These are phyloP conservation scores for Eupithecia subfuscata DNA, from an alignment of 2,888 invertebrate species.

Conservation along the genomic window DNA sequence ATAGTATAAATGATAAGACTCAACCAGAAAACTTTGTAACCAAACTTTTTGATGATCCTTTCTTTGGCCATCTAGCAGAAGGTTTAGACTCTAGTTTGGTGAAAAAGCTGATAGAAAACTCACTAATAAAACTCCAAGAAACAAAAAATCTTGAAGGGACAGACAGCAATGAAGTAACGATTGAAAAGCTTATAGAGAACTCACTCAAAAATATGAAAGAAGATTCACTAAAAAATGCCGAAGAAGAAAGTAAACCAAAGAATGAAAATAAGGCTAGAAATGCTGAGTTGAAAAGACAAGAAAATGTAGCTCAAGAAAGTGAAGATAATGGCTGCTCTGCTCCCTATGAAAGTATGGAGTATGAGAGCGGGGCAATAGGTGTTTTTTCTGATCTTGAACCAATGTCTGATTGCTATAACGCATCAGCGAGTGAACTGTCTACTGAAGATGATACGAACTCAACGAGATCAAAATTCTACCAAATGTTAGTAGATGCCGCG, in stretches of 20 bases:
- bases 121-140: slow-evolving; percentile 85
- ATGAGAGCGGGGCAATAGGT: slow-evolving; percentile 84
- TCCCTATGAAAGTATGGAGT: slow-evolving; percentile 90
- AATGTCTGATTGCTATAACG: slow-evolving; percentile 89
- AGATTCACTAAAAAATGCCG: slow-evolving; percentile 57
- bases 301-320: slow-evolving; percentile 63
- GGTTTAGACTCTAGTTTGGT: slow-evolving; percentile 85
- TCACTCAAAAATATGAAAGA: slow-evolving; percentile 75
- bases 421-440: slow-evolving; percentile 86
- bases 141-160: slow-evolving; percentile 76
- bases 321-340: slow-evolving; percentile 86
- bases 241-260: slow-evolving; percentile 50
- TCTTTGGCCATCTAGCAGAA: slow-evolving; percentile 85
- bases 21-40: slow-evolving; percentile 78
- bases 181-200: slow-evolving; percentile 82
- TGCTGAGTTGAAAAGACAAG: slow-evolving; percentile 55
- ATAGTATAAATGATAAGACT: slow-evolving; percentile 48
- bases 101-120: slow-evolving; percentile 87
- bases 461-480: slow-evolving; percentile 89
- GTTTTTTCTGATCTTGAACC: slow-evolving; percentile 81
- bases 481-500: slow-evolving; percentile 88
- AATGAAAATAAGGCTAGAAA: slow-evolving; percentile 55
- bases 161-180: slow-evolving; percentile 72
- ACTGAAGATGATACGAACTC: slow-evolving; percentile 86
- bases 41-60: slow-evolving; percentile 86